Conservation (phyloP, 2,888 invertebrate genomes). For the Biston stratarius region DNA sequence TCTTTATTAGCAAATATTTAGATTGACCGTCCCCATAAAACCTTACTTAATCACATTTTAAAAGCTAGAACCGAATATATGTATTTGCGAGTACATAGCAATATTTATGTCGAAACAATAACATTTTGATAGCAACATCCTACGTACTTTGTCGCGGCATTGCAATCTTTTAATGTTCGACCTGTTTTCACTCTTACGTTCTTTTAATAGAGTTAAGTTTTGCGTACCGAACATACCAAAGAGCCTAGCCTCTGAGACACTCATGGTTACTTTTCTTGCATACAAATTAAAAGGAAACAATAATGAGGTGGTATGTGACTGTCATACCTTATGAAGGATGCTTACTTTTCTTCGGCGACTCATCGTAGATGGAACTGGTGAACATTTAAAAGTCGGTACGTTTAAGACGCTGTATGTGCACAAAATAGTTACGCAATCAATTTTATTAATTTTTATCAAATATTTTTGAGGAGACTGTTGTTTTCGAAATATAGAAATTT, state of each 20-base stretch:
- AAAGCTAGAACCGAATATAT: not conserved
- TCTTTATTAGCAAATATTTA: no score
- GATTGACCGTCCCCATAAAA: no score
- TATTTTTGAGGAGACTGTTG: not conserved
- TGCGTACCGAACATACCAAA: constrained; percentile 9
- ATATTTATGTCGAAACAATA: constrained; percentile 23
- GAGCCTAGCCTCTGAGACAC: constrained; percentile 44
- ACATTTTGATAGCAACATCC: constrained; percentile 9
- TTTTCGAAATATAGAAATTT: no score
- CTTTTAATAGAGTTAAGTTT: constrained; percentile 15
- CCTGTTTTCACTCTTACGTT: not conserved
- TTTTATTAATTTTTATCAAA: no score
- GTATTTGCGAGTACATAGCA: not conserved
- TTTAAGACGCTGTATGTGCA: no score
- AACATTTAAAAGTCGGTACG: not conserved
- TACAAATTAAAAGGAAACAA: constrained; percentile 66
- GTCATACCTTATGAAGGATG: constrained; percentile 44
- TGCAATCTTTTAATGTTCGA: not conserved
- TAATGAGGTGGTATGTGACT: constrained; percentile 52
- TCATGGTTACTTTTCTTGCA: constrained; percentile 56
- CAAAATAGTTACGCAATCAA: no score
- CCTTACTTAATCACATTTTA: no score
- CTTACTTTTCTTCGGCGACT: constrained; percentile 51
- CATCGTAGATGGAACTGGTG: constrained; percentile 25
- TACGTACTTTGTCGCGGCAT: constrained; percentile 5